Conservation (phyloP, 2,888 invertebrate species). For the Glyphotaelius pellucidus region DNA sequence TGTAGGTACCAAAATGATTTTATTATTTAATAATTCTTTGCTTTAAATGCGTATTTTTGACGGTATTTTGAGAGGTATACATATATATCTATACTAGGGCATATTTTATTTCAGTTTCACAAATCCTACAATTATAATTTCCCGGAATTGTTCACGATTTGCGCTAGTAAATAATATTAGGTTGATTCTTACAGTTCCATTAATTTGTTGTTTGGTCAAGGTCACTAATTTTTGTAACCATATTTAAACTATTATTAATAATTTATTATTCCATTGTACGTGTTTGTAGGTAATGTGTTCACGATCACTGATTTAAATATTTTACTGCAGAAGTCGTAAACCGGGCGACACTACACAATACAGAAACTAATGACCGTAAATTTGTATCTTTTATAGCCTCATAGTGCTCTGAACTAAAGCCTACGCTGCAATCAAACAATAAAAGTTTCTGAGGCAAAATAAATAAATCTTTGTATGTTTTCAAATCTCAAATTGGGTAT, state of each 20-base stretch:
- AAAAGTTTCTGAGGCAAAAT: neutral
- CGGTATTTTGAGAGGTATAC: too few relatives aligned
- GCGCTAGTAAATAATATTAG: too few relatives aligned
- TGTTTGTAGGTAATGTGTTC: neutral
- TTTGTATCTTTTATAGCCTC: neutral
- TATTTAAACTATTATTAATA: neutral
- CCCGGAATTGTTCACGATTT: too few relatives aligned
- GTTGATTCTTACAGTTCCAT: too few relatives aligned
- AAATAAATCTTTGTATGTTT: neutral
- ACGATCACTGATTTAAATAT: neutral
- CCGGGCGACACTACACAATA: constrained; percentile 21
- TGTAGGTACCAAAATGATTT: too few relatives aligned
- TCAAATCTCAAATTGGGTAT: neutral
- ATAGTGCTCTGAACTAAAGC: neutral
- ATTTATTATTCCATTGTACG: neutral
- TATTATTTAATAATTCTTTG: too few relatives aligned
- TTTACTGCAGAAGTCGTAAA: constrained; percentile 20
- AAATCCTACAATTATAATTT: too few relatives aligned
- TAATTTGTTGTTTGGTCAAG: too few relatives aligned
- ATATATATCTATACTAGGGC: too few relatives aligned
- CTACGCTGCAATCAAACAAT: neutral
- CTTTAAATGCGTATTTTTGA: too few relatives aligned
- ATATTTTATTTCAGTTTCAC: too few relatives aligned
- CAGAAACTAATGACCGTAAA: neutral
- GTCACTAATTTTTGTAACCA: too few relatives aligned